Evolutionary conservation across 2,797 vertebrate species (phyloP), one percentile per base, ranked within the genome.

Genomic region (Sarcoramphus papa): DNA sequence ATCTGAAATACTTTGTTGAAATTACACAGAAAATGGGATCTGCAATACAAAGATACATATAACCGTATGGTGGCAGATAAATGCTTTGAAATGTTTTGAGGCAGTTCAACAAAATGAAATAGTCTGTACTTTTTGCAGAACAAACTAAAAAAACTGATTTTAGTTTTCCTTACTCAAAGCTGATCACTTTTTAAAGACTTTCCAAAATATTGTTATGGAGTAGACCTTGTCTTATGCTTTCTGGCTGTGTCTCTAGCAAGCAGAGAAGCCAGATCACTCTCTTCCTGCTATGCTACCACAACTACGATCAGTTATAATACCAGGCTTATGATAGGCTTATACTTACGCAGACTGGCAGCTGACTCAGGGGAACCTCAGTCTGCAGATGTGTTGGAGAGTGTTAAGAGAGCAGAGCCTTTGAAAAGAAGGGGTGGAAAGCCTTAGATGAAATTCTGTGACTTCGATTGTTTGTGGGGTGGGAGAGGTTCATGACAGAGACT

Each of bases 401-500:
- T 48, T 90, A 73, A 92, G 93, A 88, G 73, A 74, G 56, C 17
- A 69, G 33, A 92, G 82, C 57, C 80, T 90, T 95, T 93, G 67
- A 89, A 88, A 81, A n/a, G 50, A 80, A 88, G 33, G 56, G 28
- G 78, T 90, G 92, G 90, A 94, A 94, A 72, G 17, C 73, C 85
- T 85, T 93, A 91, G 79, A 90, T 60, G 70, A 68, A 93, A 88
- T 85, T 91, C 67, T 91, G 72, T 82, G 68, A 69, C 89, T 94
- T 96, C 70, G 73, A 9, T 88, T 96, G 75, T 88, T 94, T 94
- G 89, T 51, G 53, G n/a, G 15, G 64, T 85, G 85, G 84, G 82
- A 93, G 72, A 80, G 47, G 57, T 85, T 90, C 59, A 57, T 91
- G 75, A 75, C 78, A 92, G 70, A 85, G 75, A 50, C 62, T 90